Evolutionary conservation across 2,888 invertebrate species (phyloP).

Genomic region (Pharmacophagus antenor): DNA sequence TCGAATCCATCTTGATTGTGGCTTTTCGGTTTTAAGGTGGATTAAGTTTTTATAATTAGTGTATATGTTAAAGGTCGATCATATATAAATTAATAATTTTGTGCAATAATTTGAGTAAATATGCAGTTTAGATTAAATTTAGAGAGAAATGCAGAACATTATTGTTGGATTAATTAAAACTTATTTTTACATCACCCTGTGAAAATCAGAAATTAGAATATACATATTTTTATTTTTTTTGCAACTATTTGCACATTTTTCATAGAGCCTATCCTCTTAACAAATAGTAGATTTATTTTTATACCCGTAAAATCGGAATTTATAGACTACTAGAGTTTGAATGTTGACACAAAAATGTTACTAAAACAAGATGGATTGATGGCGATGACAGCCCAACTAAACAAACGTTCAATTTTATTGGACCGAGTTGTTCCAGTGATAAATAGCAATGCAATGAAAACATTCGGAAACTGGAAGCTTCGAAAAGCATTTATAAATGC

Average conservation of each 20-base stretch:
- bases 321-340: slow-evolving; percentile 12
- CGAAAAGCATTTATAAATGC: neutral
- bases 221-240: no score
- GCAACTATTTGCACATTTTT: neutral
- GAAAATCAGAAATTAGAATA: no score
- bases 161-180: neutral
- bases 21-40: no score
- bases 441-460: slow-evolving; percentile 11
- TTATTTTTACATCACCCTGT: no score
- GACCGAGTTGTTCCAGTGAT: slow-evolving; percentile 8
- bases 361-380: slow-evolving; percentile 19
- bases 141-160: neutral
- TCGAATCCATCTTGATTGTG: no score
- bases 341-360: slow-evolving; percentile 13
- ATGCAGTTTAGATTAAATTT: no score
- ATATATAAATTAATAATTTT: no score
- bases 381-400: slow-evolving; percentile 25
- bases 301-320: neutral
- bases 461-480: neutral
- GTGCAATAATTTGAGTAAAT: no score
- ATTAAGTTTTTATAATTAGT: no score
- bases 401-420: slow-evolving; percentile 27
- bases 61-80: no score
- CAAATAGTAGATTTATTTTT: slow-evolving; percentile 6
- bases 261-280: slow-evolving; percentile 1